These are phyloP conservation scores for Lacanobia wlatinum DNA, from an alignment of 2,888 invertebrate species.

Conservation along the genomic window DNA sequence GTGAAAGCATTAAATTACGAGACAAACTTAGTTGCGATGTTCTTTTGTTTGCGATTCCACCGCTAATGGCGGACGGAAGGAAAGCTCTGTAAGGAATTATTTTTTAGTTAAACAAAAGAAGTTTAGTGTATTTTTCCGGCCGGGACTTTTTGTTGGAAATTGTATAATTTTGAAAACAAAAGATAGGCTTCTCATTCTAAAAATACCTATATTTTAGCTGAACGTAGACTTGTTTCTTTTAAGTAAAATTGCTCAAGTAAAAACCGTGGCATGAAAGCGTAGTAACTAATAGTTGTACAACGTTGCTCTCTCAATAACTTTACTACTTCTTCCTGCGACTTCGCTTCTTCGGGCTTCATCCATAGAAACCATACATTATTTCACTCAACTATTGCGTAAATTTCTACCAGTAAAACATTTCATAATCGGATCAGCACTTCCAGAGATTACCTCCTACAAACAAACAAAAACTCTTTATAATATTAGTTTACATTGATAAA, in stretches of 20 bases:
- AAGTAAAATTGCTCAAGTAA: neutral
- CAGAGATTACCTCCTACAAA: neutral
- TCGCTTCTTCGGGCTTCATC: neutral
- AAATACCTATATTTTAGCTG: neutral
- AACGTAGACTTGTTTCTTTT: neutral
- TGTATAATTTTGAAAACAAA: conserved; percentile 10
- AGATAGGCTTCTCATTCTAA: neutral
- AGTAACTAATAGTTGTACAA: neutral
- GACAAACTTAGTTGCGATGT: conserved; percentile 15
- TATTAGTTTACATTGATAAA: neutral
- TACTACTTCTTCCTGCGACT: neutral
- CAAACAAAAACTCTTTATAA: neutral
- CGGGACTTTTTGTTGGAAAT: conserved; percentile 9
- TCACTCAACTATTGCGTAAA: neutral
- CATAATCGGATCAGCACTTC: neutral
- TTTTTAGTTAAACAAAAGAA: conserved; percentile 20
- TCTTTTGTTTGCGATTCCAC: conserved; percentile 33
- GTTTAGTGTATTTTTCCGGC: conserved; percentile 21
- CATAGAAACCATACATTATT: neutral
- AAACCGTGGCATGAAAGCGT: neutral
- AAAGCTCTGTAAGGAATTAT: conserved; percentile 4
- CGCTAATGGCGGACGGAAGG: conserved; percentile 3
- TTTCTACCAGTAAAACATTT: neutral
- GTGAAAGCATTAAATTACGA: conserved; percentile 27
- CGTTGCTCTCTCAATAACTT: neutral